These are phyloP conservation scores for Agonum fuliginosum DNA, from an alignment of 2,888 invertebrate genomes.

Conservation along the genomic window DNA sequence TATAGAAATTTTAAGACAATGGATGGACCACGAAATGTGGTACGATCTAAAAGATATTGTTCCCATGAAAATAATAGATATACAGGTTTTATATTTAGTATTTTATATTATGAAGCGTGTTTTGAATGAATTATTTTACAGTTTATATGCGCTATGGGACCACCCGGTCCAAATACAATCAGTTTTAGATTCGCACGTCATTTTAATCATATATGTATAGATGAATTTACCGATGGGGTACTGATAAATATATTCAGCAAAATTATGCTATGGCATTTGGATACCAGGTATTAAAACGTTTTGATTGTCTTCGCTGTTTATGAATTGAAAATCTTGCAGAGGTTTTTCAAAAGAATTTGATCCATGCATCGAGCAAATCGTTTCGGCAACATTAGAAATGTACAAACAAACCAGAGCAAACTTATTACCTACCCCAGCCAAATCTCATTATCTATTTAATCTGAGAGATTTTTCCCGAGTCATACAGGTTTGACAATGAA, in stretches of 20 bases:
- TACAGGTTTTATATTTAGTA: constrained; percentile 78
- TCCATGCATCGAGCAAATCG: constrained; percentile 92
- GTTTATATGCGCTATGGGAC: constrained; percentile 92
- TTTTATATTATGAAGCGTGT: not conserved
- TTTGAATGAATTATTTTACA: constrained; percentile 70
- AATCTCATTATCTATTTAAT: constrained; percentile 96
- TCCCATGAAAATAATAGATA: constrained; percentile 87
- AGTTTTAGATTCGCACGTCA: constrained; percentile 91
- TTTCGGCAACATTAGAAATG: constrained; percentile 88
- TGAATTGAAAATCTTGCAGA: constrained; percentile 73
- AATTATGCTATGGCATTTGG: constrained; percentile 96
- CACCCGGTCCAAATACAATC: constrained; percentile 88
- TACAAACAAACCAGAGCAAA: constrained; percentile 89
- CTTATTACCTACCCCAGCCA: constrained; percentile 92
- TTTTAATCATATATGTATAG: constrained; percentile 89
- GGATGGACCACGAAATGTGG: constrained; percentile 94
- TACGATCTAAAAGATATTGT: constrained; percentile 88
- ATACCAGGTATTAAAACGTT: constrained; percentile 86
- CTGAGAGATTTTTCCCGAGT: constrained; percentile 95
- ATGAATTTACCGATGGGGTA: constrained; percentile 91
- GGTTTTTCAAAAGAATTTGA: constrained; percentile 97
- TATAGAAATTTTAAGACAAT: constrained; percentile 92
- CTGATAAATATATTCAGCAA: constrained; percentile 90
- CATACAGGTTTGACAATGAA: constrained; percentile 78
- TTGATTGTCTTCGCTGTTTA: not conserved